A percentile compares a stretch with the other conserved stretches of the same genome.
Evolutionary conservation across 2,797 vertebrate genomes (phyloP).

Genomic region (Typhlichthys subterraneus): DNA sequence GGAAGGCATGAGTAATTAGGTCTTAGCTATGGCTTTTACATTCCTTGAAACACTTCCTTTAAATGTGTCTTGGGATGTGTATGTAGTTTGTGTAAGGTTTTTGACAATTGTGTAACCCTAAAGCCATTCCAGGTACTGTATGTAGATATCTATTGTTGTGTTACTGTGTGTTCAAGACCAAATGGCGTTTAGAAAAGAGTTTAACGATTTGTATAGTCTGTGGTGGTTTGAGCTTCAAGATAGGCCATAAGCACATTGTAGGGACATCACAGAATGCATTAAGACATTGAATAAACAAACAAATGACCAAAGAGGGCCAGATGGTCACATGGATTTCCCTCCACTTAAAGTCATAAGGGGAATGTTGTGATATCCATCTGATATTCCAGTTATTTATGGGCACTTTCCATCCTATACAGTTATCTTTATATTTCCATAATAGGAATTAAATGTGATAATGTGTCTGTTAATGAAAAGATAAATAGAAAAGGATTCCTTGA

Average conservation of each 20-base stretch:
- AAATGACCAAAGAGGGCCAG: background rate
- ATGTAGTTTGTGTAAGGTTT: background rate
- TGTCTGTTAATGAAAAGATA: background rate
- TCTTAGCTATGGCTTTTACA: constrained; percentile 49
- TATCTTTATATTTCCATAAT: too few relatives aligned
- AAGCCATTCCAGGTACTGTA: constrained; percentile 12
- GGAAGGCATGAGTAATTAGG: constrained; percentile 33
- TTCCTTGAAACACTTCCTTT: constrained; percentile 24
- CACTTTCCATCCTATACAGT: constrained; percentile 13
- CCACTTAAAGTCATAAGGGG: constrained; percentile 9
- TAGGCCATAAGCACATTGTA: too few relatives aligned
- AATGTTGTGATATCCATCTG: constrained; percentile 44
- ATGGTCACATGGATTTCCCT: constrained; percentile 12
- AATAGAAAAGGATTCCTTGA: background rate
- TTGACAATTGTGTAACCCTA: background rate
- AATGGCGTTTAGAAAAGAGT: background rate
- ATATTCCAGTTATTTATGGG: constrained; percentile 44
- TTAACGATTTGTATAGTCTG: too few relatives aligned
- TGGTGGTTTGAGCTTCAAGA: too few relatives aligned
- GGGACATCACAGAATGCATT: constrained; percentile 6
- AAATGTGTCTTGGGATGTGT: background rate
- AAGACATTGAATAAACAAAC: background rate
- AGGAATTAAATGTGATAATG: too few relatives aligned
- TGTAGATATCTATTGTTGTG: background rate
- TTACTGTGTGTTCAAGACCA: background rate